Conservation (phyloP, 2,113 vertebrate genomes). For the Todiramphus chloris region DNA sequence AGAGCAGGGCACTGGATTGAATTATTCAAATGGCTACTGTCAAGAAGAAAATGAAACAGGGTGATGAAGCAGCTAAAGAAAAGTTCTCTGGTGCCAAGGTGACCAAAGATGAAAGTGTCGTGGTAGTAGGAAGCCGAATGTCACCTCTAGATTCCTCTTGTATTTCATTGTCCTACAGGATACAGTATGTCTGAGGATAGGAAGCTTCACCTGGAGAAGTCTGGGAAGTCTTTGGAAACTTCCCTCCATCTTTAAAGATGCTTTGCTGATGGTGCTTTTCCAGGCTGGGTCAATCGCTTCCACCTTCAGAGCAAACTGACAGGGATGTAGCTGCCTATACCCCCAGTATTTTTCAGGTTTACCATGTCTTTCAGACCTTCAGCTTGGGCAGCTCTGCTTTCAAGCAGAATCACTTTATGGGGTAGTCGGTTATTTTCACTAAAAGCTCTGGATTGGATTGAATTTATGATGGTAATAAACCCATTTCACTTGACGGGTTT, state of each 20-base stretch:
- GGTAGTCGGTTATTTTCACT: background rate
- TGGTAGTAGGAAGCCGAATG: background rate
- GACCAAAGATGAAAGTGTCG: background rate
- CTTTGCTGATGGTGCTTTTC: background rate
- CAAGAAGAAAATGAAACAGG: background rate
- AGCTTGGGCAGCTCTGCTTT: background rate
- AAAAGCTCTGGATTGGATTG: background rate
- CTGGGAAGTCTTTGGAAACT: background rate
- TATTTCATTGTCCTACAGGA: background rate
- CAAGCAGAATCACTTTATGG: background rate
- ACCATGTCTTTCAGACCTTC: background rate
- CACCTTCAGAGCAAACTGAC: background rate
- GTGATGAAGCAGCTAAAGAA: background rate
- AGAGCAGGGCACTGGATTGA: background rate
- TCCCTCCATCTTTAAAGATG: background rate
- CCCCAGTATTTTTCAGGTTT: background rate
- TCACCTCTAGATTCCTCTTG: background rate
- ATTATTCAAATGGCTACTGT: background rate
- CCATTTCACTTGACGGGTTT: rapidly evolving
- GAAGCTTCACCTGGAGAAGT: background rate
- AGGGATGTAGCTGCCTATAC: background rate
- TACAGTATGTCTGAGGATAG: background rate
- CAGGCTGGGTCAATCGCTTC: background rate
- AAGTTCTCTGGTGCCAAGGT: background rate
- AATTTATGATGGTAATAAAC: background rate